Evolutionary conservation across 2,888 invertebrate genomes (phyloP), one percentile per base, ranked within the genome.

Genomic region (Trachelus troglodyta): DNA sequence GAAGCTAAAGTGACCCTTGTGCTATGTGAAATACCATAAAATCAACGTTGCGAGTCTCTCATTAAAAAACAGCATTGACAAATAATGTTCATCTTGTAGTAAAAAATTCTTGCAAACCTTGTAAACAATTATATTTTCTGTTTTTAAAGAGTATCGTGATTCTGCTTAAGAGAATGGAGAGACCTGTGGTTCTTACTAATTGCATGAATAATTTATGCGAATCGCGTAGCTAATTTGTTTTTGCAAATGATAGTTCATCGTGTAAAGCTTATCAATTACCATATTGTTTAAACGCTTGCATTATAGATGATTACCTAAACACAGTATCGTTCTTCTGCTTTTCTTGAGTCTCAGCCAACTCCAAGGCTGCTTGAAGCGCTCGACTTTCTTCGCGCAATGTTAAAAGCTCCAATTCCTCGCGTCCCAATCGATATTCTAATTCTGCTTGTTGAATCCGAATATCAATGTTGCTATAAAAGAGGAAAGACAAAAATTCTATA

Each of bases 371-470:
- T 87, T 95, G 95, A 33, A 97, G 93, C 75, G 96, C 95, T 78
- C 97, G 94, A 78, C 95, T 95, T 92, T 97, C 97, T 92, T 97
- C 97, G 82, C 96, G 94, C 85, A 97, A 93, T 74, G 97, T 96
- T 83, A 97, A 92, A 88, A 97, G 93, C 92, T 97, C 97, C 83
- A 97, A 92, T 92, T 98, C 98, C 92, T 98, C 97, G 74, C 97
- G 94, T 0, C 97, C 97, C 83, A 97, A 92, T 90, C 97, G 95
- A 91, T 97, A 97, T 90, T 97, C 97, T 85, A 97, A 92, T 92
- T 98, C 98, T 0, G 98, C 98, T 89, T 97, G 97, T 88, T 97
- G 96, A 89, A 98, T 97, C 84, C 97, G 94, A 74, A 96, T 95
- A 91, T 98, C 97, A 79, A 97, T 97, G 91, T 97, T 97, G 87